Evolutionary conservation across 2,888 invertebrate genomes (phyloP).

Genomic region (Drosophila rubida): DNA sequence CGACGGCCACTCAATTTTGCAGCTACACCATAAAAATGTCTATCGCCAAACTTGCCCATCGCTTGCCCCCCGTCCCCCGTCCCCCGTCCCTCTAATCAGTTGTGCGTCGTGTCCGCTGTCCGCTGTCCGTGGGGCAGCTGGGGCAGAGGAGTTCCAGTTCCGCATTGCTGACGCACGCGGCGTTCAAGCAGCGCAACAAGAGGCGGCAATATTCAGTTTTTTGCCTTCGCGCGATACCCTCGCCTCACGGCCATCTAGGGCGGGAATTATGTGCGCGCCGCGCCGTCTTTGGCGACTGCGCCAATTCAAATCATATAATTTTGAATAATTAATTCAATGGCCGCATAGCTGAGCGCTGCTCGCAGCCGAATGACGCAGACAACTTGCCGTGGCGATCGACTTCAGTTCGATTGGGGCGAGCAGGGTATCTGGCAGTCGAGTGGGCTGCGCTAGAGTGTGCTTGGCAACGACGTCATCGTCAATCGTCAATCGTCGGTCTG

Average conservation of each 20-base stretch:
- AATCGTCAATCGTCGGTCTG: constrained; percentile 40
- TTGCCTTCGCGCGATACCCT: constrained; percentile 26
- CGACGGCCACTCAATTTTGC: constrained; percentile 32
- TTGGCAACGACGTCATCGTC: constrained; percentile 43
- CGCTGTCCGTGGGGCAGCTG: constrained; percentile 15
- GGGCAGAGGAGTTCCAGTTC: constrained; percentile 49
- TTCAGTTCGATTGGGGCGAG: too few species aligned
- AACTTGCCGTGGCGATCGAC: too few species aligned
- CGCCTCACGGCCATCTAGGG: background rate
- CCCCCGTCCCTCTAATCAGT: background rate
- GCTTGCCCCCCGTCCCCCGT: background rate
- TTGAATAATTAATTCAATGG: background rate
- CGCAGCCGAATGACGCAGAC: too few species aligned
- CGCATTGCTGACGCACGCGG: constrained; percentile 52
- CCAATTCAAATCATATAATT: background rate
- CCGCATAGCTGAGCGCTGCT: background rate
- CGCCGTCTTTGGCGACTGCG: background rate
- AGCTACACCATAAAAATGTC: constrained; percentile 45
- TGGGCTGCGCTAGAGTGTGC: background rate
- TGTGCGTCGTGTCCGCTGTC: constrained; percentile 2
- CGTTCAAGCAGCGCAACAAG: constrained; percentile 33
- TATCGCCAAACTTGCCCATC: constrained; percentile 6
- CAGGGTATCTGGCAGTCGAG: constrained; percentile 24
- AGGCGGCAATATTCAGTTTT: constrained; percentile 13
- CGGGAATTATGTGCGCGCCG: background rate